phyloP scores from a whole-genome alignment of 2,113 vertebrate genomes.

The Atrichornis clamosus region DNA sequence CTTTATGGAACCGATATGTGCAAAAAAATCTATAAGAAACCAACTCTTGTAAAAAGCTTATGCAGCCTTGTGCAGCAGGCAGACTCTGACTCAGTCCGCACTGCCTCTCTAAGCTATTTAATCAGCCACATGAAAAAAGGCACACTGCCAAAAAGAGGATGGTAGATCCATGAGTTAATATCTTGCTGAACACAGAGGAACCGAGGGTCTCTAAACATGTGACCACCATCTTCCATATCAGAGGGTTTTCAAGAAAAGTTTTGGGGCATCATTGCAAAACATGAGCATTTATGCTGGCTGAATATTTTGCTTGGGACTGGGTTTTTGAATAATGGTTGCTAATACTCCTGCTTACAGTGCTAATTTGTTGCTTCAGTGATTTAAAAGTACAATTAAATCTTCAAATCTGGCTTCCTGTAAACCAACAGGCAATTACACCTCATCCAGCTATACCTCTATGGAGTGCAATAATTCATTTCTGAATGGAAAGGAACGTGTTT shows the following conservation, averaged over 20 bases:
- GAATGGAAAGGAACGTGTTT: not conserved
- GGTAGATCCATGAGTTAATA: not conserved
- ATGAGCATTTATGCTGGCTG: not conserved
- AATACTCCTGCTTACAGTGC: not conserved
- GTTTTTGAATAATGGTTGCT: not conserved
- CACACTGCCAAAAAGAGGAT: rapidly evolving
- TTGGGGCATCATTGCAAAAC: not conserved
- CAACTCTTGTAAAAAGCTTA: not conserved
- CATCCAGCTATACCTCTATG: not conserved
- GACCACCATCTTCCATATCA: not conserved
- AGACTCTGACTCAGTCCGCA: not conserved
- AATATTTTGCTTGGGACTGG: not conserved
- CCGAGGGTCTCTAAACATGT: not conserved
- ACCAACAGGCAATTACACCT: not conserved
- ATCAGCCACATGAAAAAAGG: not conserved
- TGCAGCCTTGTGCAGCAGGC: not conserved
- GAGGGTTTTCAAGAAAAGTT: not conserved
- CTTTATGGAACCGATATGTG: not conserved
- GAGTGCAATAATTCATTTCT: not conserved
- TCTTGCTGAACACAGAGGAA: not conserved
- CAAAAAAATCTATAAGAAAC: not conserved
- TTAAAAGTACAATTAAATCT: not conserved
- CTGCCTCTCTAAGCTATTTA: not conserved
- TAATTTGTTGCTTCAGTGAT: not conserved
- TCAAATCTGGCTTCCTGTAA: not conserved